Conservation (phyloP, 2,888 invertebrate genomes). For the Sarcophaga subvicina region DNA sequence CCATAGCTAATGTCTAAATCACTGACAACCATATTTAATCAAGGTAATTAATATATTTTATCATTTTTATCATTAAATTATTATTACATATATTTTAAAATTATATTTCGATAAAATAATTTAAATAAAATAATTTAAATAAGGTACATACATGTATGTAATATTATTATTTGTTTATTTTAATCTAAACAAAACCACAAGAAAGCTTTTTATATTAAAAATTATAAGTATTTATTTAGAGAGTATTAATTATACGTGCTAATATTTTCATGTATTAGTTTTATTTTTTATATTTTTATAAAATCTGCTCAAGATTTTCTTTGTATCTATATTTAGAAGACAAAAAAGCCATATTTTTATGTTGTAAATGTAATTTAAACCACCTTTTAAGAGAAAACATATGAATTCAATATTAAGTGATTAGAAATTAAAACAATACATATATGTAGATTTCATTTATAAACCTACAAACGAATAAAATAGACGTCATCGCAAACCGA, state of each 20-base stretch:
- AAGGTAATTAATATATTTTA: conserved; percentile 48
- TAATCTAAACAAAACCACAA: conserved; percentile 23
- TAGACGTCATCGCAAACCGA: conserved; percentile 78
- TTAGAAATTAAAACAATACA: conserved; percentile 27
- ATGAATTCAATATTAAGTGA: conserved; percentile 58
- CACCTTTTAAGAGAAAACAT: conserved; percentile 63
- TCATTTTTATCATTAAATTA: neutral
- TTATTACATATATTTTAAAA: conserved; percentile 12
- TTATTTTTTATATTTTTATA: conserved; percentile 40
- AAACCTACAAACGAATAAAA: conserved; percentile 28
- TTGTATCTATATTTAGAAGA: conserved; percentile 47
- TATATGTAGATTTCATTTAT: conserved; percentile 32
- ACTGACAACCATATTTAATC: conserved; percentile 43
- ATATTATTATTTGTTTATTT: conserved; percentile 26
- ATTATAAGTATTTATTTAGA: conserved; percentile 57
- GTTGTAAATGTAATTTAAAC: conserved; percentile 64
- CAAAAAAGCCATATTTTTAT: conserved; percentile 63
- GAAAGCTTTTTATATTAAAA: conserved; percentile 35
- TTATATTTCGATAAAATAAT: conserved; percentile 16
- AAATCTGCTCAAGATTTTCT: conserved; percentile 56
- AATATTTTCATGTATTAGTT: conserved; percentile 46
- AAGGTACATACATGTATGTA: conserved; percentile 23
- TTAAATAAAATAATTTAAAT: conserved; percentile 20
- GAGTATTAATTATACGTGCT: conserved; percentile 55
- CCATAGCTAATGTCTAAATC: conserved; percentile 79